Conservation (phyloP, 2,797 vertebrate species). For the Denticeps clupeoides region DNA sequence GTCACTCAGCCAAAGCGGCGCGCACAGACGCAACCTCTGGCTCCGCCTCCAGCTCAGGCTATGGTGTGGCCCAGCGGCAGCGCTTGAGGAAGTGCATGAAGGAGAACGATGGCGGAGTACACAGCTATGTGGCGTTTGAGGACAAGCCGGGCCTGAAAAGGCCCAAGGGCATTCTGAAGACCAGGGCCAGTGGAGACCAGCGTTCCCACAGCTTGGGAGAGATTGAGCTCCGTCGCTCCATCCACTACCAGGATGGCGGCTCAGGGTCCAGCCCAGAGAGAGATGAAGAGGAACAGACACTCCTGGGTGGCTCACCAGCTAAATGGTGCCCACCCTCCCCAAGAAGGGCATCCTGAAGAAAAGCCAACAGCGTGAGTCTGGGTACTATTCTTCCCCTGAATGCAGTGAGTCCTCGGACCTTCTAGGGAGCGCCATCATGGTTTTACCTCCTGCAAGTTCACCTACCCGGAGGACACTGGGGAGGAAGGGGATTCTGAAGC, state of each 20-base stretch:
- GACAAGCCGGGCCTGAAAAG: constrained; percentile 64
- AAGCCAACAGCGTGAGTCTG: constrained; percentile 50
- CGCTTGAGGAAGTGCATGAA: constrained; percentile 30
- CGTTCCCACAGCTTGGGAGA: constrained; percentile 69
- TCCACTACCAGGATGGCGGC: constrained; percentile 53
- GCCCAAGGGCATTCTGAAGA: constrained; percentile 78
- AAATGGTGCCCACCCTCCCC: constrained; percentile 60
- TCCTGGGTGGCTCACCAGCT: constrained; percentile 35
- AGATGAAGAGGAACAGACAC: constrained; percentile 35
- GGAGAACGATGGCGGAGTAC: constrained; percentile 23
- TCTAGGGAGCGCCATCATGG: constrained; percentile 12
- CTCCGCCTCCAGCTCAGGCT: not conserved
- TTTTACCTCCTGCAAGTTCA: constrained; percentile 25
- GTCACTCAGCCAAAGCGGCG: constrained; percentile 10
- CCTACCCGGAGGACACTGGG: constrained; percentile 51
- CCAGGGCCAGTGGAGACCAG: constrained; percentile 63
- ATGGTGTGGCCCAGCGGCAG: constrained; percentile 13
- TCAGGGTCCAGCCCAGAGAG: constrained; percentile 41
- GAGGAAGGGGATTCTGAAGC: constrained; percentile 70
- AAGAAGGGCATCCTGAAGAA: constrained; percentile 77
- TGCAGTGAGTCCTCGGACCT: constrained; percentile 32
- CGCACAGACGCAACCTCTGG: constrained; percentile 4
- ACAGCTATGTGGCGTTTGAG: constrained; percentile 12
- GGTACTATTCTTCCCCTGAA: constrained; percentile 52
- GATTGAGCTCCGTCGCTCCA: constrained; percentile 61